Conservation (phyloP, 2,888 invertebrate species). For the Rhyacophila evoluta region DNA sequence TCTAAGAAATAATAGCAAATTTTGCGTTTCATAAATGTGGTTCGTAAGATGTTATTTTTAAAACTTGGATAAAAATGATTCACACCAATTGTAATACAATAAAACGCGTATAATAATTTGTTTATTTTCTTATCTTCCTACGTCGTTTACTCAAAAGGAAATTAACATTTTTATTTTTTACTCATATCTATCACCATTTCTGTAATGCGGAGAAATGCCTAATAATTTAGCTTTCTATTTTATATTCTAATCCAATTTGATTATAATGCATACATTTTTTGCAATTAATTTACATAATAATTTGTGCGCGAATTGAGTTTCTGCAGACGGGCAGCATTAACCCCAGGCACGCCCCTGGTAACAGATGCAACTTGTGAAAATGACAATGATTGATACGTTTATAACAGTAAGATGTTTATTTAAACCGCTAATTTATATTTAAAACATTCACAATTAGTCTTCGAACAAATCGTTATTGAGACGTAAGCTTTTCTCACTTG, state of each 20-base stretch:
- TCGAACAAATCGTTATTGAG: constrained; percentile 14
- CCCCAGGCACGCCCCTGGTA: constrained; percentile 19
- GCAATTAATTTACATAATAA: not conserved
- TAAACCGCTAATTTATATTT: not conserved
- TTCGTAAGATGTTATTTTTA: too few relatives aligned
- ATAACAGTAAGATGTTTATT: not conserved
- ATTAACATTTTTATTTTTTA: too few relatives aligned
- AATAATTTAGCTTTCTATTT: not conserved
- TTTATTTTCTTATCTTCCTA: too few relatives aligned
- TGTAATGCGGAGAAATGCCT: constrained; percentile 8
- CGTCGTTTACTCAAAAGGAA: too few relatives aligned
- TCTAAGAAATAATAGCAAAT: too few relatives aligned
- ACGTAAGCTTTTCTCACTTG: not conserved
- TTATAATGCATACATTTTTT: not conserved
- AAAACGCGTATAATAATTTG: too few relatives aligned
- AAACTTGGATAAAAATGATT: too few relatives aligned
- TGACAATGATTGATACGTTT: constrained; percentile 1
- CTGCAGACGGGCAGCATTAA: not conserved
- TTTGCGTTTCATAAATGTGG: too few relatives aligned
- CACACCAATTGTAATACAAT: too few relatives aligned
- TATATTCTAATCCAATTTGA: not conserved
- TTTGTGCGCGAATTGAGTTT: not conserved
- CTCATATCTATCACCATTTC: not conserved
- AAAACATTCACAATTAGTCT: not conserved
- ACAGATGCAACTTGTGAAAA: constrained; percentile 22